Evolutionary conservation across 2,797 vertebrate genomes (phyloP).

Genomic region (Sylvilagus floridanus): DNA sequence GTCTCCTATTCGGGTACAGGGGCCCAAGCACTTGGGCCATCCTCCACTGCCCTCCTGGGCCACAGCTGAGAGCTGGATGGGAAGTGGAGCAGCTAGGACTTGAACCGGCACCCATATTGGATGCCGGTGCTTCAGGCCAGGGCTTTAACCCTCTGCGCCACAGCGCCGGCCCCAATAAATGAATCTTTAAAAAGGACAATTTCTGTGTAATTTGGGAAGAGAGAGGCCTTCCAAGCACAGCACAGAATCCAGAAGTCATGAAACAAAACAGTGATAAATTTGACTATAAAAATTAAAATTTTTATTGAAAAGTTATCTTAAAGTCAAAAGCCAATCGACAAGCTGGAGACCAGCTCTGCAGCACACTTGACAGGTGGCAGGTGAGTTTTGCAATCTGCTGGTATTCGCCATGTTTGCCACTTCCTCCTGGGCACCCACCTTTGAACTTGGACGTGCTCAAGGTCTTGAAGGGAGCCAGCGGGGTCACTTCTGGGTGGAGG

Average conservation of each 20-base stretch:
- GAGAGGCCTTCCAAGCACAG: neutral
- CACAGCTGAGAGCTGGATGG: no score
- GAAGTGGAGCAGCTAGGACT: no score
- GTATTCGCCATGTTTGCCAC: no score
- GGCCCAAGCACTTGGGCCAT: no score
- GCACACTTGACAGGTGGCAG: neutral
- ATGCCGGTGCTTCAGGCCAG: no score
- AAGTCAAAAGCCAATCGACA: neutral
- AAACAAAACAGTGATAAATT: neutral
- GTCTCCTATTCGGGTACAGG: no score
- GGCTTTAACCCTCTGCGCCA: no score
- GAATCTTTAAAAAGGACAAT: neutral
- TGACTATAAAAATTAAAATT: neutral
- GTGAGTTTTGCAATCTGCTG: no score
- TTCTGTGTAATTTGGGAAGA: neutral
- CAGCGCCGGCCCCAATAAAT: no score
- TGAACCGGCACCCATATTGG: no score
- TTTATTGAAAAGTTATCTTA: neutral
- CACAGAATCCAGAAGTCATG: neutral
- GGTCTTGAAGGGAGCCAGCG: neutral
- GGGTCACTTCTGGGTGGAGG: neutral
- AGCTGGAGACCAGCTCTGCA: neutral
- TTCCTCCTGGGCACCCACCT: neutral
- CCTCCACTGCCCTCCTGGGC: no score
- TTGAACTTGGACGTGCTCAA: neutral